These are phyloP conservation scores for Protaetia brevitarsis DNA, from an alignment of 1,140 invertebrate species.

Conservation along the genomic window DNA sequence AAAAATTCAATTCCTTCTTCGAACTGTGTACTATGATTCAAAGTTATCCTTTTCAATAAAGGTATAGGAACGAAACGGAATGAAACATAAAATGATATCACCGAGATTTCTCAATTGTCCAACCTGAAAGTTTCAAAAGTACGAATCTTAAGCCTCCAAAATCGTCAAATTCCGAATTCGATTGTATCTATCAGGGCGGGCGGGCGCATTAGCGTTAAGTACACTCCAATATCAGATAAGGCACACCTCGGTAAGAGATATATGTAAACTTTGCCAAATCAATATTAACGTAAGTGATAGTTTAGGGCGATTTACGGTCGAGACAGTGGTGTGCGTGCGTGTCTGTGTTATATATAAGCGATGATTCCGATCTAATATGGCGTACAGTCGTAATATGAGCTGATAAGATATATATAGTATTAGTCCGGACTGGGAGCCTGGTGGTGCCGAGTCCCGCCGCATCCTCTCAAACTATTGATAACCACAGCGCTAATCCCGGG, in stretches of 20 bases:
- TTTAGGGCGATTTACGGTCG: conserved; percentile 14
- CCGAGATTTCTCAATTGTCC: neutral
- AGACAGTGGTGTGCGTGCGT: neutral
- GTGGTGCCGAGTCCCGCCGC: conserved; percentile 14
- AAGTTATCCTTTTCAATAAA: no score
- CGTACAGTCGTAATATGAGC: conserved; percentile 23
- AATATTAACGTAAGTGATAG: conserved; percentile 18
- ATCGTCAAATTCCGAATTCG: neutral
- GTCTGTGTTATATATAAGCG: conserved; percentile 9
- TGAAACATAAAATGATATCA: neutral
- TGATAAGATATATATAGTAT: conserved; percentile 26
- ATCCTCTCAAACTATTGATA: conserved; percentile 29
- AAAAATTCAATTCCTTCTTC: no score
- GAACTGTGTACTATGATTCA: no score
- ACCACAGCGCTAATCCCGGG: conserved; percentile 34
- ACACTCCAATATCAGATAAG: neutral
- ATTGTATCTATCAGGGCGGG: conserved; percentile 9
- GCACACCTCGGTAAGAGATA: neutral
- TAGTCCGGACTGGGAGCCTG: conserved; percentile 15
- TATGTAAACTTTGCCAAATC: conserved; percentile 18
- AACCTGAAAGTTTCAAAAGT: no score
- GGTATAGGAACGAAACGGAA: neutral
- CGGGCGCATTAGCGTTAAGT: conserved; percentile 6
- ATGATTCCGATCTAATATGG: conserved; percentile 22
- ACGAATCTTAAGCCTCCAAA: neutral